Evolutionary conservation across 2,113 vertebrate genomes (phyloP), one percentile per base, ranked within the genome.

Genomic region (Mellivora capensis): DNA sequence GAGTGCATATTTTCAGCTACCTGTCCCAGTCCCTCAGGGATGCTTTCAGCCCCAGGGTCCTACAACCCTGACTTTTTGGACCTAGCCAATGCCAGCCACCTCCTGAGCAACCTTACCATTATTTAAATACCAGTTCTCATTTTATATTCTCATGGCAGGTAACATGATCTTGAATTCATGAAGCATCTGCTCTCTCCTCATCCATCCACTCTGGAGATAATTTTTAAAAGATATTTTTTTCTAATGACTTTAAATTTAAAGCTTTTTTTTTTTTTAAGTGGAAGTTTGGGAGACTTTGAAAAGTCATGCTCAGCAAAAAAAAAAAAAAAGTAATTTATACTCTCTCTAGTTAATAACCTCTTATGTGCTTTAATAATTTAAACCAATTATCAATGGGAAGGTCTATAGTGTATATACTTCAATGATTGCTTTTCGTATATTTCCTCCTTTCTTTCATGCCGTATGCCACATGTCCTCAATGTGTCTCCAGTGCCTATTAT

Each of bases 331-430:
- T 94, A 97, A 98, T 98, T 98, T 98, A 98, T 97, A 96, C 39
- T 93, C 67, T 42, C 64, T 98, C 92, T 98, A 97, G 97, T 98
- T 98, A 98, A 96, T 98, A 99, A 98, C 96, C 87, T 98, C 96
- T 98, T 98, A 96, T 59, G 97, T 96, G 96, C 96, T 98, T 98
- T 98, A 99, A 99, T 98, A 98, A 98, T 99, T 99, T 98, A 98
- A 98, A 98, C 91, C 98, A 97, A 96, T 98, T 99, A 98, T 98
- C 98, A 98, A 97, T 98, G 97, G 82, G 92, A 98, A 98, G 98
- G 98, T 98, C 99, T 99, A 98, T 93, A 96, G 98, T 98, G 98
- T 98, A 98, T 98, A 98, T 98, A 98, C 98, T 98, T 99, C 98
- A 98, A 94, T 98, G 98, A 98, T 96, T 98, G 88, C 98, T 98